phyloP scores from a whole-genome alignment of 2,797 vertebrate species.

The Botia kubotai region DNA sequence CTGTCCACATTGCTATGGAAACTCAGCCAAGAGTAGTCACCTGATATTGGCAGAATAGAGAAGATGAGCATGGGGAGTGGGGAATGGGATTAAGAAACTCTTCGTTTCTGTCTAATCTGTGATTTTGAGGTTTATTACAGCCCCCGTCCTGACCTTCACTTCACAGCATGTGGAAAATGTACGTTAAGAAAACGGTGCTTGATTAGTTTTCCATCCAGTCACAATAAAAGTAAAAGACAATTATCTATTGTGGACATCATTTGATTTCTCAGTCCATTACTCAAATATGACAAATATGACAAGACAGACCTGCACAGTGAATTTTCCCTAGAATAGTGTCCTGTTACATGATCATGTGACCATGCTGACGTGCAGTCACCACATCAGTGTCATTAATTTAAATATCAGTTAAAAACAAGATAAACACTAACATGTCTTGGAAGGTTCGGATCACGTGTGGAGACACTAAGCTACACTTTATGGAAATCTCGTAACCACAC shows the following conservation, averaged over 20 bases:
- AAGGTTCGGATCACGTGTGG: neutral
- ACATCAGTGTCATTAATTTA: conserved; percentile 2
- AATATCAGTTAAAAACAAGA: neutral
- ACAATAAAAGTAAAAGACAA: conserved; percentile 50
- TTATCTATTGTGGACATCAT: conserved; percentile 46
- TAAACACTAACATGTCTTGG: neutral
- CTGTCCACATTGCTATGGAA: conserved; percentile 59
- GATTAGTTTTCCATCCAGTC: conserved; percentile 31
- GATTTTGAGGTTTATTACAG: conserved; percentile 45
- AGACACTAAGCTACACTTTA: neutral
- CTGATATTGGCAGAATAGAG: conserved; percentile 54
- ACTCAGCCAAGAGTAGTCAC: conserved; percentile 56
- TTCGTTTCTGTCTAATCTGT: conserved; percentile 20
- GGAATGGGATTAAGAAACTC: conserved; percentile 26
- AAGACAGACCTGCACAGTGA: conserved; percentile 12
- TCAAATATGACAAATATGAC: conserved; percentile 45
- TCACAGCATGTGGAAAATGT: conserved; percentile 21
- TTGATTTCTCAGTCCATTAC: conserved; percentile 50
- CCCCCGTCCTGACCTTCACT: conserved; percentile 46
- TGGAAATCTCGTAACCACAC: conserved; percentile 20
- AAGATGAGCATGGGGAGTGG: conserved; percentile 35
- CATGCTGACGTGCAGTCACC: neutral
- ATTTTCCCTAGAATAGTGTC: conserved; percentile 17
- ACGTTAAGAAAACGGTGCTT: conserved; percentile 32
- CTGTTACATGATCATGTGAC: conserved; percentile 27